Evolutionary conservation across 2,888 invertebrate genomes (phyloP).

Genomic region (Alloscopus bannaensis): DNA sequence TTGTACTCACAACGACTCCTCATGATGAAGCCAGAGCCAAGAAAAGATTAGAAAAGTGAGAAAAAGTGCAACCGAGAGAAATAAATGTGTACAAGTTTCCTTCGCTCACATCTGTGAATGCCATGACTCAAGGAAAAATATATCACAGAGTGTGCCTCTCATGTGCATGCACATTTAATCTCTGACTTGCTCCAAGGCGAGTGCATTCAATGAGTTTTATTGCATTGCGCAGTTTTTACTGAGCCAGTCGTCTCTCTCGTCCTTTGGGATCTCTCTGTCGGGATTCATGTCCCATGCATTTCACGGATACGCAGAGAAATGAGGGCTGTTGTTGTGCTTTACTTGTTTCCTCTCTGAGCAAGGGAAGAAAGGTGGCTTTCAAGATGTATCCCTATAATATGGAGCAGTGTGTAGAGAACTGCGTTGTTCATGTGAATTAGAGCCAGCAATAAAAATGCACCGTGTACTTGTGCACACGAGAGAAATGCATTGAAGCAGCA

Average conservation of each 20-base stretch:
- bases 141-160: no score
- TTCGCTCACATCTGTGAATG: no score
- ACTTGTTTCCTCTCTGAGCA: neutral
- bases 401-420: no score
- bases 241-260: neutral
- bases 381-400: neutral
- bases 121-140: no score
- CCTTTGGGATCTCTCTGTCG: neutral
- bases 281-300: conserved; percentile 7
- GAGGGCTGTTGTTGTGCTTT: conserved; percentile 26
- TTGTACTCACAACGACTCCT: no score
- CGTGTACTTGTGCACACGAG: no score
- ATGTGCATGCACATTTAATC: neutral
- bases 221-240: conserved; percentile 46
- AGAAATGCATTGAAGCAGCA: conserved; percentile 21
- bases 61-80: no score
- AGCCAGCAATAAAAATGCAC: no score
- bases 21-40: no score
- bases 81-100: no score
- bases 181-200: neutral
- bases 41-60: no score
- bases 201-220: conserved; percentile 9
- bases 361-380: neutral
- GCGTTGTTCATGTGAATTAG: no score
- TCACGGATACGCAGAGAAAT: neutral